Conservation (phyloP, 2,113 vertebrate genomes). For the Clarias batrachus region DNA sequence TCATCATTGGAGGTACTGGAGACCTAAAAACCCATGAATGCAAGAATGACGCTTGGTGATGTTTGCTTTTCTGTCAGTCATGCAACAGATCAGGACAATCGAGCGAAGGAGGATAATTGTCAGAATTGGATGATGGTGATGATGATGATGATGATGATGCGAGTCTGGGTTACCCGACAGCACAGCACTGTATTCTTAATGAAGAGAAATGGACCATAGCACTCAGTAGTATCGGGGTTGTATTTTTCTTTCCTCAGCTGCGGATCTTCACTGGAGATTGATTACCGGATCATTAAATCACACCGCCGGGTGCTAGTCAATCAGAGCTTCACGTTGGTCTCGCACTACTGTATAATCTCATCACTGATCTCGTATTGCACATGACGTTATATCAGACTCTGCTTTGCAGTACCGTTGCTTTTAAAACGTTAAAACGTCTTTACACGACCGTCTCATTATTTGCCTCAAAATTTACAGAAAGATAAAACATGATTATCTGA, state of each 20-base stretch:
- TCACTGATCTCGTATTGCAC: conserved; percentile 42
- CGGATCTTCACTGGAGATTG: conserved; percentile 46
- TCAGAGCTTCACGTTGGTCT: conserved; percentile 35
- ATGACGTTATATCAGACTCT: conserved; percentile 24
- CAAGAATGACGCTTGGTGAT: background rate
- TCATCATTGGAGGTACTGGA: background rate
- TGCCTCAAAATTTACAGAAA: conserved; percentile 2
- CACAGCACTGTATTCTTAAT: conserved; percentile 10
- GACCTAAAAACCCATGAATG: background rate
- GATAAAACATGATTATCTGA: background rate
- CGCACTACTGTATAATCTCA: conserved; percentile 41
- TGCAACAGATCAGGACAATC: background rate
- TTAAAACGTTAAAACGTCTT: background rate
- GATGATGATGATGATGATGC: background rate
- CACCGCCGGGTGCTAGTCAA: conserved; percentile 36
- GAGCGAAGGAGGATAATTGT: conserved; percentile 14
- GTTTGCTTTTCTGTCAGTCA: background rate
- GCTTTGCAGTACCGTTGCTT: background rate
- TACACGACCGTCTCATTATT: background rate
- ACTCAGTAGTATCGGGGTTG: conserved; percentile 11
- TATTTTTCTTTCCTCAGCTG: background rate
- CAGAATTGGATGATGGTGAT: background rate
- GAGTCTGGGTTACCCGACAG: background rate
- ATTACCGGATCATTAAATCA: conserved; percentile 50
- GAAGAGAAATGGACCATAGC: conserved; percentile 35